Base-by-base conservation (phyloP, 37 sponge, comb jelly and placozoan species). In the Spongilla lacustris region DNA sequence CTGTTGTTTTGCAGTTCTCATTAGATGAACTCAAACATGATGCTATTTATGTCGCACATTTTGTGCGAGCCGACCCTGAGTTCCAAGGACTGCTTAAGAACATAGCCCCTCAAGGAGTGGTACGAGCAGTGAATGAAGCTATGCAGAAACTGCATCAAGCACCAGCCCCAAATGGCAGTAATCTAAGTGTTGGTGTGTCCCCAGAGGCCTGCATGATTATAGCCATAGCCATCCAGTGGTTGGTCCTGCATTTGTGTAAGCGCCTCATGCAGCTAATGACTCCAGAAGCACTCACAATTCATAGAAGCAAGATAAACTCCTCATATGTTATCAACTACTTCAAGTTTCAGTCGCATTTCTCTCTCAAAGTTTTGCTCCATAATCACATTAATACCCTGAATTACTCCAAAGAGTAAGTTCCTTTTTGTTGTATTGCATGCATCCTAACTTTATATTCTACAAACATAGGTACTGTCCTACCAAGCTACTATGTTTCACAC, bases 321-420 rank as follows among this genome's bases (percentile, higher is more conserved):
- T 85, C 78, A 37, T 90, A 79, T 66, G 17, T 87, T 33, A 31
- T 73, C 49, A 49, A 70, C 46, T 94, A 94, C 82, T 80, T 94
- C 22, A 81, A 25, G 10, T 84, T 88, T 50, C 94, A 94, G 81
- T 77, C 35, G 36, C 94, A 94, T 68, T 94, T 94, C 37, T 75
- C 81, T 48, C 49, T 94, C 66, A 88, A 87, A 50, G 85, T 86
- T 27, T 58, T 95, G 21, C 76, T 95, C 8, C 28, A 68, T 1
- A 83, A 67, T 6, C 81, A 89, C 31, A 30, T 82, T 13, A 11
- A 6, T 0, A 76, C 78, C 6, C 37, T 85, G 23, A 32, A 79
- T 4, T 67, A 41, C 19, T 17, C 58, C 58, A 58, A 8, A 58
- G 6, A 9, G 58, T 17, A 10, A 58, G 58, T 1, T 58, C 19